Evolutionary conservation across 2,888 invertebrate species (phyloP), one percentile per base, ranked within the genome.

Genomic region (Corbicula japonica): DNA sequence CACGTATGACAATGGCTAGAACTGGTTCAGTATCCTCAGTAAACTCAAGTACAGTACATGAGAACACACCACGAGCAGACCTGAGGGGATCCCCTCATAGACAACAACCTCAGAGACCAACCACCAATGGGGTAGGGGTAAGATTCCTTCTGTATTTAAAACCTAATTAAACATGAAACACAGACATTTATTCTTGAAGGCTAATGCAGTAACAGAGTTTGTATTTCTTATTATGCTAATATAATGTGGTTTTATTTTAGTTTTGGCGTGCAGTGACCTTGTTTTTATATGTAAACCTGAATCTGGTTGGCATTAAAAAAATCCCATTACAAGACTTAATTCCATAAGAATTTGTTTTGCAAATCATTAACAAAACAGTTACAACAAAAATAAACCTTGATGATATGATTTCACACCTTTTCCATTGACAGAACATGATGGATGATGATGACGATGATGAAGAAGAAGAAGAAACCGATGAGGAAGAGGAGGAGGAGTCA

Each of bases 1-100:
- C 85, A 5, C 76, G 91, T 32, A 80, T 89, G 80, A 88, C 86
- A 34, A 86, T 90, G 75, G 89, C 89, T 3, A 76, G 89, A 23
- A 83, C 89, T 8, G 88, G 87, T 0, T 90, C 90, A 1, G 83
- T 86, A 50, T 83, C 87, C n/a, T 89, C 90, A 5, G 73, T 88
- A 6, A 84, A 88, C 50, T 85, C 88, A 4, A 81, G 76, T 32
- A 80, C 63, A 8, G 73, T 69, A 21, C 83, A 75, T 35, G 79
- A 83, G 54, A 52, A 80, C 41, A 72, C 85, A 23, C 78, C 79
- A n/a, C 54, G 80, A 26, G 70, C 70, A 21, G 78, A 78, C n/a
- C 76, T 60, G 58, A 76, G 48, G 30, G 69, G 62, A 12, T 68
- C 71, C 54, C 80, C 48, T 56, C 73, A 41, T 71, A 76, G 41